These are phyloP conservation scores for Drosophila leontia DNA, from an alignment of 1,140 invertebrate genomes.

Conservation along the genomic window DNA sequence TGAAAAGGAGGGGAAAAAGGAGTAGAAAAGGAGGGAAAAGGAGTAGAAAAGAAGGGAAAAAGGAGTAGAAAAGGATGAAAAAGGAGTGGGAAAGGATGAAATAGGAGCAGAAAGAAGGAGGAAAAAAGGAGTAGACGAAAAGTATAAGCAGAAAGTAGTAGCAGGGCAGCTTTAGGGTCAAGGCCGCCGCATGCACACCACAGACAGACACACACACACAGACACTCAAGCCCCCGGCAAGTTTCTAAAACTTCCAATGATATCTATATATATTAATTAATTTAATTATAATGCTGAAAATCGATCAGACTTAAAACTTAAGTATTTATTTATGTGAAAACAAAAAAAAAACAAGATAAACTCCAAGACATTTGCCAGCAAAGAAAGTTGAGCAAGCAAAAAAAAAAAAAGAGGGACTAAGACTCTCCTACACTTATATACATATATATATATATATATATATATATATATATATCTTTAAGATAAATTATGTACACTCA, in stretches of 20 bases:
- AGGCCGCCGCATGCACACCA: slow-evolving; percentile 6
- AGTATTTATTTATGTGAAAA: slow-evolving; percentile 60
- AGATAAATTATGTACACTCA: slow-evolving; percentile 46
- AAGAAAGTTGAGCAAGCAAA: slow-evolving; percentile 17
- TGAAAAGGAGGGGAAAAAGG: not conserved
- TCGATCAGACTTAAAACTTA: slow-evolving; percentile 38
- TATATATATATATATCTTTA: slow-evolving; percentile 44
- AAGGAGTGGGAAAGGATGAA: not conserved
- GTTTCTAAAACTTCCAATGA: slow-evolving; percentile 71
- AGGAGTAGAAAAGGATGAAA: no score
- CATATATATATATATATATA: no score
- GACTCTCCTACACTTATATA: not conserved
- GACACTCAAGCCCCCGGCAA: slow-evolving; percentile 29
- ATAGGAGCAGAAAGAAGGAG: not conserved
- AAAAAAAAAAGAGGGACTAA: slow-evolving; percentile 7
- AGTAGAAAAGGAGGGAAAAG: not conserved
- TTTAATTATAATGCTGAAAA: slow-evolving; percentile 16
- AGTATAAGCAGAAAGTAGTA: not conserved
- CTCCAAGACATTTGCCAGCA: slow-evolving; percentile 49
- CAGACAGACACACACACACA: slow-evolving; percentile 8
- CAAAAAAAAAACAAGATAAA: not conserved
- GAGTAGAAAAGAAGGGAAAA: not conserved
- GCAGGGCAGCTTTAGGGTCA: slow-evolving; percentile 14
- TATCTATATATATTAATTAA: slow-evolving; percentile 21
- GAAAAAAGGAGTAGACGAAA: no score